Base-by-base conservation (phyloP, 2,888 invertebrate species). In the Parascotia fuliginaria region DNA sequence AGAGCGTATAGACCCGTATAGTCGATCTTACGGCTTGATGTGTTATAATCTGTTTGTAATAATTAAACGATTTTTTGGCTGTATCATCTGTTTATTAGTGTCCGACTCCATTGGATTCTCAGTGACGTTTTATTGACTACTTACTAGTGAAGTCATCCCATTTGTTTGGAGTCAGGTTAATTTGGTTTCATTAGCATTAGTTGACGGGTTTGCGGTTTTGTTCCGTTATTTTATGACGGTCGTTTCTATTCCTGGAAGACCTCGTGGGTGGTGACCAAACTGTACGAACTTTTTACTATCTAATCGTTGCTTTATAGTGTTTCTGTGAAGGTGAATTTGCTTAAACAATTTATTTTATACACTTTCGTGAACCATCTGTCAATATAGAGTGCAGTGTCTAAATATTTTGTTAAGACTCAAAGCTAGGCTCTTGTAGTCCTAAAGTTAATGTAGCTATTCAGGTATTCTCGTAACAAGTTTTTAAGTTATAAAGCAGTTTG, bases 261-360 rank as follows among this genome's bases (percentile, higher is more conserved):
- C 69, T 64, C 77, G 86, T 87, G 85, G 85, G 85, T 83, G 84
- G 83, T 72, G 73, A 74, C 76, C 76, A 75, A 76, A 78, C 70
- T 76, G 75, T 75, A 72, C 71, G 46, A 62, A 65, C 64, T 79
- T 83, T 51, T 83, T 77, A 81, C 78, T 70, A 64, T 79, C 77
- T 73, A 73, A 81, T 77, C 81, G 81, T 76, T 73, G 62, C 42
- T 81, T 79, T 78, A 83, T 79, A 70, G 74, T 67, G 60, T 24
- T 69, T 62, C 77, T 78, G 68, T 58, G 58, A 56, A 66, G 51
- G 56, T 56, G 41, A 68, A 55, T 65, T 68, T 55, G 49, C 51
- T 61, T 75, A 62, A 70, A 71, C 54, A 56, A 58, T 64, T 55
- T 22, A 38, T 34, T 42, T 13, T 31, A 27, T 34, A 34, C 14